These are phyloP conservation scores for Neosilurus mollespiculum DNA, from an alignment of 2,797 vertebrate genomes.

Conservation along the genomic window DNA sequence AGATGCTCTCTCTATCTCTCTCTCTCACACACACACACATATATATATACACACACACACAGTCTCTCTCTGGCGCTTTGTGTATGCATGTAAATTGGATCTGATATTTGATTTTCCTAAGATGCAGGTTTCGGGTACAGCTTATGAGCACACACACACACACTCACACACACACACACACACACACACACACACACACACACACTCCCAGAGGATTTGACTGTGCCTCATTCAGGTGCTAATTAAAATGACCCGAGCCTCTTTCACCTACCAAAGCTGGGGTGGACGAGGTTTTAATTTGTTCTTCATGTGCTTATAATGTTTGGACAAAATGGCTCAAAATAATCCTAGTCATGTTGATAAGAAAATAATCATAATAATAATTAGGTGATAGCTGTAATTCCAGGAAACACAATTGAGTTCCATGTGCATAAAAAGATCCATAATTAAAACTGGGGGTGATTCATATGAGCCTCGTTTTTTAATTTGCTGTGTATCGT, in stretches of 20 bases:
- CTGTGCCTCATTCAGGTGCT: conserved; percentile 39
- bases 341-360: conserved; percentile 59
- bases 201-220: not conserved
- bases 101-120: not conserved
- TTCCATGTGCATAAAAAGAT: conserved; percentile 62
- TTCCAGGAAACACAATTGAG: conserved; percentile 74
- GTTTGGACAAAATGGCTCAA: conserved; percentile 30
- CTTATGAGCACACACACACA: not conserved
- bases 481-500: conserved; percentile 36
- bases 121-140: not conserved
- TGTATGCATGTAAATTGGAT: not conserved
- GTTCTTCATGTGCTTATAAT: not conserved
- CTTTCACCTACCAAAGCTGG: not conserved
- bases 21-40: not conserved
- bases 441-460: conserved; percentile 71
- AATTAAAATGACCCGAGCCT: conserved; percentile 59
- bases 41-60: too few species aligned
- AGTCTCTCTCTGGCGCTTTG: not conserved
- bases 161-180: not conserved
- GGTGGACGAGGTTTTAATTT: not conserved
- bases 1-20: not conserved
- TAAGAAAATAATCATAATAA: conserved; percentile 64
- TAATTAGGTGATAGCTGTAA: conserved; percentile 69
- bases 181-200: conserved; percentile 19
- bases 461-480: conserved; percentile 64